phyloP scores from a whole-genome alignment of 2,888 invertebrate genomes.

The Sarcophaga rosellei region DNA sequence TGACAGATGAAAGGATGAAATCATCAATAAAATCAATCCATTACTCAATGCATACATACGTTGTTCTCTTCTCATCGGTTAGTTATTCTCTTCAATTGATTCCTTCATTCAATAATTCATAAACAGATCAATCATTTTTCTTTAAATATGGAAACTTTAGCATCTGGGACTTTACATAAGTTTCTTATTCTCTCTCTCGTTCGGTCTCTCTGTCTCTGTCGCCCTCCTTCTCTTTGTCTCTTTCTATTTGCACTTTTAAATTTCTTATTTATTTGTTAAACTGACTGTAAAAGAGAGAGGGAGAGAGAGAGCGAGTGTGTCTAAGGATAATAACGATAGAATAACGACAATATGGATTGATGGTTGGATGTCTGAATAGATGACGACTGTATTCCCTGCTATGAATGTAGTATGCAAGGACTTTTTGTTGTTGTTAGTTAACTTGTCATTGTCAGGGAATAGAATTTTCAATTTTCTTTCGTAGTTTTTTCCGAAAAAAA shows the following conservation, averaged over 20 bases:
- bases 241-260: not conserved
- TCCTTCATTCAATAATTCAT: conserved; percentile 12
- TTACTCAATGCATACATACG: not conserved
- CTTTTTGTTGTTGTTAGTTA: conserved; percentile 10
- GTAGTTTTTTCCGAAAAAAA: not conserved
- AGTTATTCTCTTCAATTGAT: not conserved
- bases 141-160: conserved; percentile 3
- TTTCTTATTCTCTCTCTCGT: not conserved
- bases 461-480: conserved; percentile 6
- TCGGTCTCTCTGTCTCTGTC: not conserved
- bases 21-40: conserved; percentile 7
- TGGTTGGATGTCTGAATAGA: not conserved
- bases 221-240: not conserved
- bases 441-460: not conserved
- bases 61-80: too few species aligned
- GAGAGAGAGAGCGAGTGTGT: too few species aligned
- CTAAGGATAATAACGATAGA: not conserved
- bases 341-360: not conserved
- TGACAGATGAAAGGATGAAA: not conserved
- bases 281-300: not conserved
- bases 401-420: not conserved
- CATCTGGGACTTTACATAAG: not conserved
- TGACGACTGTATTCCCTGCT: not conserved
- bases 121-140: conserved; percentile 31
- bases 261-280: conserved; percentile 36